A percentile compares a stretch with the other conserved stretches of the same genome.
phyloP scores from a whole-genome alignment of 2,797 vertebrate species.

The Pogonophryne albipinna region DNA sequence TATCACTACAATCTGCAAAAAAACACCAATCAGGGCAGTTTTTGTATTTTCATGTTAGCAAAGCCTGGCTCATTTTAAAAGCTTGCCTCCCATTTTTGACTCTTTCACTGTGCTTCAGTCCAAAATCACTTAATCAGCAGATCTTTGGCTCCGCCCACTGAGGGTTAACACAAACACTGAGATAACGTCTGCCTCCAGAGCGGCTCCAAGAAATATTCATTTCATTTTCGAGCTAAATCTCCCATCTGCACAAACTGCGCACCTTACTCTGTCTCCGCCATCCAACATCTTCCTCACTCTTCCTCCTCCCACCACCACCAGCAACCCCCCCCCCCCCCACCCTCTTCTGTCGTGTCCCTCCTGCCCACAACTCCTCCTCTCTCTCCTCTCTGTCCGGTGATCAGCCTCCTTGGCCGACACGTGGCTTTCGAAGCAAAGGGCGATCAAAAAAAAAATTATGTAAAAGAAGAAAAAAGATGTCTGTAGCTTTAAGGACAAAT shows the following conservation, averaged over 20 bases:
- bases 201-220: constrained; percentile 25
- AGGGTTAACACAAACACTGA: constrained; percentile 6
- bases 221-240: constrained; percentile 51
- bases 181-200: constrained; percentile 35
- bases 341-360: constrained; percentile 5
- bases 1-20: neutral
- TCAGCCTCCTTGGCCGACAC: constrained; percentile 53
- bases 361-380: constrained; percentile 24
- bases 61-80: neutral
- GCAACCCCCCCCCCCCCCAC: neutral
- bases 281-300: constrained; percentile 39
- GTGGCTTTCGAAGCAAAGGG: constrained; percentile 76
- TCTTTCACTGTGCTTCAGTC: constrained; percentile 5
- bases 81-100: neutral
- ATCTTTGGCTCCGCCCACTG: constrained; percentile 7
- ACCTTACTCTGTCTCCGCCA: constrained; percentile 57
- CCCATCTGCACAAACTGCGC: constrained; percentile 58
- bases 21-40: neutral
- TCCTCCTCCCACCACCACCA: constrained; percentile 46
- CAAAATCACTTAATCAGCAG: neutral
- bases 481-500: constrained; percentile 87
- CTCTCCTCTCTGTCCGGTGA: constrained; percentile 37
- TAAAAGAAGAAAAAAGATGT: constrained; percentile 41
- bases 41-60: neutral
- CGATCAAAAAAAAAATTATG: constrained; percentile 39